Base-by-base conservation (phyloP, 1,140 invertebrate genomes). In the Cryptotermes secundus region DNA sequence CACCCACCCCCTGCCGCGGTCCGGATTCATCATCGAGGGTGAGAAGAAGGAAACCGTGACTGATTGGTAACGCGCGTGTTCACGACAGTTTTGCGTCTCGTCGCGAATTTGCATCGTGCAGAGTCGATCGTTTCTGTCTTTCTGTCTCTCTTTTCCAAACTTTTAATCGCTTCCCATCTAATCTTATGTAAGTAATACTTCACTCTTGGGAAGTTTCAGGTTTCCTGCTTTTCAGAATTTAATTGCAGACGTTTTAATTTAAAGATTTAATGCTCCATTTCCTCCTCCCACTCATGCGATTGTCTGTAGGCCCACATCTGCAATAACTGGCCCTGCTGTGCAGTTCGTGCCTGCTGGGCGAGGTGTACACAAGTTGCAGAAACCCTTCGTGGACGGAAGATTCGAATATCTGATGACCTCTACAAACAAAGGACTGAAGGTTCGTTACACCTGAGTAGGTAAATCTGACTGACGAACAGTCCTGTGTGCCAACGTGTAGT, bases 111-210 rank as follows among this genome's bases (percentile, higher is more conserved):
- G n/a, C 59, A 16, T 26, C n/a, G 59, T 31, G 59, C 16, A 2
- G 26, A 2, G 59, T 14, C 9, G 19, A 72, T 31, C 16, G 14
- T 72, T 72, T 72, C 59, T 72, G 16, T 10, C 53, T 59, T n/a
- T n/a, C n/a, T n/a, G n/a, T n/a, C n/a, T n/a, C n/a, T n/a, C n/a
- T n/a, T 22, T 72, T 72, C 31, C 14, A 26, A 12, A n/a, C 31
- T 31, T 26, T 72, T 26, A 72, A 7, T 72, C n/a, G 26, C n/a
- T 14, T n/a, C 14, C 59, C 59, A 4, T 31, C 59, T 72, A 7
- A 72, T 72, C n/a, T 72, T 26, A 72, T 31, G 31, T 72, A 72
- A 72, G 59, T n/a, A 59, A 59, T 59, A 72, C 59, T 72, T 72
- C 59, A 31, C 59, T 59, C 6, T 16, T 59, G 26, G 53, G 16